These are phyloP conservation scores for Sebastes hubbsi DNA, from an alignment of 2,797 vertebrate species.

Conservation along the genomic window DNA sequence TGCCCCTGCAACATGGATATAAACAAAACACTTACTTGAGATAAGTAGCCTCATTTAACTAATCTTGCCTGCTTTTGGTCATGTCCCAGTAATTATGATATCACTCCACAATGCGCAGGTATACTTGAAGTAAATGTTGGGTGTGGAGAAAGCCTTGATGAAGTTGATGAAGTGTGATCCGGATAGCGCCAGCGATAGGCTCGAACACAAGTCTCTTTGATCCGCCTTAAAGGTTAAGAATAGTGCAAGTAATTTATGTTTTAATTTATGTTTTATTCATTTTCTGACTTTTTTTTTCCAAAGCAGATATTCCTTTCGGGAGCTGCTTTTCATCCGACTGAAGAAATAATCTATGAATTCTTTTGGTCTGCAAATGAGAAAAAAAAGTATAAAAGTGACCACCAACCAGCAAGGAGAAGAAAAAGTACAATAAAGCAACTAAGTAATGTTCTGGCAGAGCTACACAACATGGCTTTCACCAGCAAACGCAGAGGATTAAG, in stretches of 20 bases:
- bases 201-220: slow-evolving; percentile 19
- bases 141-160: slow-evolving; percentile 41
- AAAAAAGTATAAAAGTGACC: slow-evolving; percentile 10
- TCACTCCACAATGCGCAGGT: slow-evolving; percentile 45
- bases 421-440: slow-evolving; percentile 14
- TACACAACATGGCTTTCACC: slow-evolving; percentile 28
- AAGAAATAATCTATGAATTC: not conserved
- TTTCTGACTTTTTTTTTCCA: slow-evolving; percentile 11
- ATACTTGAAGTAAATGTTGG: slow-evolving; percentile 46
- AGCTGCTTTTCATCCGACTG: slow-evolving; percentile 9
- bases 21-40: slow-evolving; percentile 57
- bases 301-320: slow-evolving; percentile 3
- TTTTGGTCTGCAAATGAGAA: not conserved
- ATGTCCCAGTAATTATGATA: slow-evolving; percentile 49
- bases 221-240: slow-evolving; percentile 45
- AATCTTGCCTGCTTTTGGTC: slow-evolving; percentile 35
- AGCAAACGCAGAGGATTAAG: slow-evolving; percentile 68
- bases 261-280: no score
- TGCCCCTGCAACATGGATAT: not conserved
- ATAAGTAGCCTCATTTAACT: slow-evolving; percentile 41
- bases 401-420: slow-evolving; percentile 1
- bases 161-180: slow-evolving; percentile 46
- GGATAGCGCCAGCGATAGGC: slow-evolving; percentile 36
- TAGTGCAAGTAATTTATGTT: slow-evolving; percentile 25
- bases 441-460: slow-evolving; percentile 24